These are phyloP conservation scores for Mechanitis mazaeus DNA, from an alignment of 2,888 invertebrate species.

Conservation along the genomic window DNA sequence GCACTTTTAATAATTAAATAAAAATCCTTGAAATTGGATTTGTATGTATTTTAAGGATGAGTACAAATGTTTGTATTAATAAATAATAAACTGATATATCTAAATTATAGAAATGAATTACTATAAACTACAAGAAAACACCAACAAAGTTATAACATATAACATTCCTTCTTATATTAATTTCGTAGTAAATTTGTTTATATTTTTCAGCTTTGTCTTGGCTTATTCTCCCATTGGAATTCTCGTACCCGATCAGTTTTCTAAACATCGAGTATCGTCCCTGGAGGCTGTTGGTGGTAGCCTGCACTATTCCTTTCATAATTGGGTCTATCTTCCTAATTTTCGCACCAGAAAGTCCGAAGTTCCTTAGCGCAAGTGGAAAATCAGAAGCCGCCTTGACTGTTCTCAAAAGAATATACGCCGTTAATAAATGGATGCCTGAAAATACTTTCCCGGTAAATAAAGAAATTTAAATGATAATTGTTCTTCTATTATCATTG, in stretches of 20 bases:
- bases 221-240: slow-evolving; percentile 79
- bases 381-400: slow-evolving; percentile 75
- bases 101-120: too few relatives aligned
- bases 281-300: slow-evolving; percentile 84
- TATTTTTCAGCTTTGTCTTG: slow-evolving; percentile 79
- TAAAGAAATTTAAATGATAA: too few relatives aligned
- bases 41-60: too few relatives aligned
- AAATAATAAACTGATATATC: too few relatives aligned
- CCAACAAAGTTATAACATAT: too few relatives aligned
- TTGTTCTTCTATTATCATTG: neutral
- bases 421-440: slow-evolving; percentile 47
- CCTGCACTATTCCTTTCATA: slow-evolving; percentile 80
- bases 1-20: too few relatives aligned
- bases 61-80: too few relatives aligned
- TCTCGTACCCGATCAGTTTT: slow-evolving; percentile 60
- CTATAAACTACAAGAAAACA: too few relatives aligned
- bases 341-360: slow-evolving; percentile 86
- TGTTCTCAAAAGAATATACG: slow-evolving; percentile 58
- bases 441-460: slow-evolving; percentile 53
- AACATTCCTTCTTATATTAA: too few relatives aligned
- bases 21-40: too few relatives aligned
- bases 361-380: slow-evolving; percentile 81
- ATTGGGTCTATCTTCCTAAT: slow-evolving; percentile 76
- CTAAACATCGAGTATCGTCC: slow-evolving; percentile 79
- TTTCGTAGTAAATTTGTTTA: neutral